phyloP scores from a whole-genome alignment of 2,113 vertebrate species.

The Sinocyclocheilus grahami region DNA sequence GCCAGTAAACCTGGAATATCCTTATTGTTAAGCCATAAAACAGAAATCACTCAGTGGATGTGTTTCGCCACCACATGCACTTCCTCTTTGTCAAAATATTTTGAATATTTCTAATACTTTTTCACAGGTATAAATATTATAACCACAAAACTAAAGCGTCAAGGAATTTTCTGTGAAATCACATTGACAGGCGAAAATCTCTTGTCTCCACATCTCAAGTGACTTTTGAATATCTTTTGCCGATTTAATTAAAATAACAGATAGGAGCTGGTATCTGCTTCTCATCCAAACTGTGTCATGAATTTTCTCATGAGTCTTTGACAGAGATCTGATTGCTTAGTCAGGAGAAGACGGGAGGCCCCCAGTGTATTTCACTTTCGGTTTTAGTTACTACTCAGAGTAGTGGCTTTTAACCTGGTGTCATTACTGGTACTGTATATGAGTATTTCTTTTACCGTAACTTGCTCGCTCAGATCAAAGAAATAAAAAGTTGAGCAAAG shows the following conservation, averaged over 20 bases:
- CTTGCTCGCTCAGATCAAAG: constrained; percentile 26
- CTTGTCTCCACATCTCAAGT: not conserved
- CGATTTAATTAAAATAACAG: not conserved
- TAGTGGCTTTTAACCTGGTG: constrained; percentile 41
- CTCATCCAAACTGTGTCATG: constrained; percentile 23
- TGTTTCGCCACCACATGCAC: constrained; percentile 1
- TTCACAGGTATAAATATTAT: not conserved
- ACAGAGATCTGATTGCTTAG: constrained; percentile 37
- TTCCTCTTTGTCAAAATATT: not conserved
- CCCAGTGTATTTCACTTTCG: constrained; percentile 43
- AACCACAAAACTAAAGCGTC: not conserved
- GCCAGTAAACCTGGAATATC: constrained; percentile 57
- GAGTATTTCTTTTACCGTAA: constrained; percentile 50
- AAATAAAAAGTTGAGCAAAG: constrained; percentile 5
- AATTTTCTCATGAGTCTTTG: constrained; percentile 23
- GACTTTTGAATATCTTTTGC: not conserved
- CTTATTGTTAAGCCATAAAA: constrained; percentile 20
- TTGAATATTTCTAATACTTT: not conserved
- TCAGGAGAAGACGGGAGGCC: constrained; percentile 47
- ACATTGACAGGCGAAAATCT: not conserved
- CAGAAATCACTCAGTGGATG: constrained; percentile 48
- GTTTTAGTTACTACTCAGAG: constrained; percentile 44
- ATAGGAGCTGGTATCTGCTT: not conserved
- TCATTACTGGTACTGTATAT: constrained; percentile 51
- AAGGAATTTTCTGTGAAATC: not conserved